Percentiles rank a stretch among this genome's conserved stretches.
phyloP scores from a whole-genome alignment of 2,888 invertebrate genomes.

The Sthenelais limicola region DNA sequence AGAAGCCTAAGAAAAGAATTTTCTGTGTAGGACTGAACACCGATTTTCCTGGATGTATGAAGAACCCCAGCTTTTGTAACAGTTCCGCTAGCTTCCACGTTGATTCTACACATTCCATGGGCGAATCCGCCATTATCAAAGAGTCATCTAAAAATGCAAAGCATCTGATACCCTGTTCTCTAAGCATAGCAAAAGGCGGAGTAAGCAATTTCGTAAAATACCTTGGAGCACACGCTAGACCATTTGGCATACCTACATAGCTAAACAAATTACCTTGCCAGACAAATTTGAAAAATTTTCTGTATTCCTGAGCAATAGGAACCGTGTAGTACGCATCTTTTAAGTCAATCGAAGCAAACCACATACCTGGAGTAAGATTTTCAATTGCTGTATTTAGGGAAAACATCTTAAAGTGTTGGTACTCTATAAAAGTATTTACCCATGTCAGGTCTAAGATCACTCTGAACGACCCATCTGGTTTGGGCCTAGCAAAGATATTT shows the following conservation, averaged over 20 bases:
- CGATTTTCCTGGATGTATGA: not conserved
- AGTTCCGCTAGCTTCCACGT: not conserved
- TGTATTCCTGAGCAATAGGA: not conserved
- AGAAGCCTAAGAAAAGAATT: not conserved
- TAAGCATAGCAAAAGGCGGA: not conserved
- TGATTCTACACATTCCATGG: not conserved
- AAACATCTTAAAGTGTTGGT: conserved; percentile 6
- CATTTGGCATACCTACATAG: not conserved
- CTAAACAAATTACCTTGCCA: not conserved
- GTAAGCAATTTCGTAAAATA: conserved; percentile 4
- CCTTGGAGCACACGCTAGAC: not conserved
- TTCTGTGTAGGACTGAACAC: not conserved
- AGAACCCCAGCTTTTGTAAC: not conserved
- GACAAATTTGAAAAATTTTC: not conserved
- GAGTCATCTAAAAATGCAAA: not conserved
- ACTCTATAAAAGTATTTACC: not conserved
- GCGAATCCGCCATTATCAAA: not conserved
- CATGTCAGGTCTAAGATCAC: not conserved
- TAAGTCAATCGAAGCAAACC: not conserved
- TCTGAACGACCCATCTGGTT: not conserved
- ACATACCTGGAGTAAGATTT: not conserved
- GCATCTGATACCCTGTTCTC: not conserved
- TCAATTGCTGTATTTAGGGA: not conserved
- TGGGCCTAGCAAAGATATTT: not conserved
- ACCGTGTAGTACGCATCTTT: conserved; percentile 15